Base-by-base conservation (phyloP, 30 jellyfish, hydroid and myxozoan species). In the Turritopsis dohrnii region DNA sequence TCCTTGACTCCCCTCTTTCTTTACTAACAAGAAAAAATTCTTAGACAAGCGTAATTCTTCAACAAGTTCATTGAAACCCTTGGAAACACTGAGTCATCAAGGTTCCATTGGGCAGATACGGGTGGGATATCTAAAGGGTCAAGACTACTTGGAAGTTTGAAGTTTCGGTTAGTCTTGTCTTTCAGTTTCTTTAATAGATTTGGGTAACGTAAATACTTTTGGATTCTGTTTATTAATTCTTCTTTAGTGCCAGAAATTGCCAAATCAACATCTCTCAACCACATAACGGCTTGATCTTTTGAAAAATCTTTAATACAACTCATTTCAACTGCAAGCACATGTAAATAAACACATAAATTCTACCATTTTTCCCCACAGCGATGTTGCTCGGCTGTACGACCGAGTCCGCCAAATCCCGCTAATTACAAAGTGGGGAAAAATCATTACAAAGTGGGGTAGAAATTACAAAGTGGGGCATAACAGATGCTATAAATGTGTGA, bases 1-100 rank as follows among this genome's bases (percentile, higher is more conserved):
- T n/a, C 76, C 76, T 66, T 66, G 76, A 66, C 76, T 66, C 9
- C 76, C 76, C 76, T 66, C 29, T 66, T 66, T 66, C 30, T 66
- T 66, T n/a, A n/a, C n/a, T n/a, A n/a, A n/a, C n/a, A n/a, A n/a
- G n/a, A n/a, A n/a, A n/a, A n/a, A n/a, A n/a, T n/a, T n/a, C n/a
- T 22, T 66, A 8, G 76, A 25, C 28, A 66, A 66, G 76, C 28
- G 30, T 66, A n/a, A n/a, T n/a, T n/a, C n/a, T n/a, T 66, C 4
- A 66, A 66, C 29, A 25, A 22, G 29, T 22, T 66, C 29, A 22
- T 66, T 66, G 76, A 66, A 66, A 66, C 18, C 29, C 29, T 66
- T 66, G 76, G 18, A n/a, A 66, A 66, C 28, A 25, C 4, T 66
- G 28, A n/a, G 29, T 66, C 76, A 17, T 66, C 29, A 22, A 66